Base-by-base conservation (phyloP, 2,113 vertebrate species). In the Myiopsitta monachus region DNA sequence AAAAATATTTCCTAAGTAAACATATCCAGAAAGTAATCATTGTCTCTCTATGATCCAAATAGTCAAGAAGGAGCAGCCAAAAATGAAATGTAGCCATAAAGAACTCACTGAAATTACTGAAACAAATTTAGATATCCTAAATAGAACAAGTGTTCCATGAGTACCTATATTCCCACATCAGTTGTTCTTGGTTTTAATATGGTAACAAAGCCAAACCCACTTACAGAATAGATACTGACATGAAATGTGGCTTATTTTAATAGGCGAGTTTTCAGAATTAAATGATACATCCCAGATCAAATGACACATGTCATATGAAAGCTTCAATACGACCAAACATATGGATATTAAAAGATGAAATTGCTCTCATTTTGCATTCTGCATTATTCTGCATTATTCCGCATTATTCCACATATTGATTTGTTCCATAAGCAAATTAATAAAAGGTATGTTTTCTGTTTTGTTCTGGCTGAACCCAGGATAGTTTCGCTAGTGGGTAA, bases 341-440 rank as follows among this genome's bases (percentile, higher is more conserved):
- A 80, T 33, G 54, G 44, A 91, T 83, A 91, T 90, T 31, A 90
- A 77, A 91, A 91, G 36, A 91, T 90, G 31, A 83, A 92, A 82
- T 78, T 41, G 4, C 9, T 92, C 19, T 93, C 26, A 70, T 81
- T 95, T 38, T 76, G 19, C 6, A 44, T 5, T 57, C 31, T 57
- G 55, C 31, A 33, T 33, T 33, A 33, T 55, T 55, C 18, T 21
- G 30, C 54, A 55, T 55, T 55, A 33, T 33, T 55, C 54, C 11
- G 30, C 54, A 55, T 55, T 55, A 33, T 33, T 55, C 54, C 11
- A 1, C 30, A 33, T 21, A 57, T 14, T 57, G 31, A 57, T 57
- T 22, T 57, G 23, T 62, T 90, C 38, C 38, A 77, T 83, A 52
- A 85, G 79, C 38, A 85, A 76, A 91, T 94, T 62, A 76, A 38